Percentiles rank a stretch among this genome's conserved stretches.
Evolutionary conservation across 2,113 vertebrate species (phyloP).

Genomic region (Dipodomys spectabilis): DNA sequence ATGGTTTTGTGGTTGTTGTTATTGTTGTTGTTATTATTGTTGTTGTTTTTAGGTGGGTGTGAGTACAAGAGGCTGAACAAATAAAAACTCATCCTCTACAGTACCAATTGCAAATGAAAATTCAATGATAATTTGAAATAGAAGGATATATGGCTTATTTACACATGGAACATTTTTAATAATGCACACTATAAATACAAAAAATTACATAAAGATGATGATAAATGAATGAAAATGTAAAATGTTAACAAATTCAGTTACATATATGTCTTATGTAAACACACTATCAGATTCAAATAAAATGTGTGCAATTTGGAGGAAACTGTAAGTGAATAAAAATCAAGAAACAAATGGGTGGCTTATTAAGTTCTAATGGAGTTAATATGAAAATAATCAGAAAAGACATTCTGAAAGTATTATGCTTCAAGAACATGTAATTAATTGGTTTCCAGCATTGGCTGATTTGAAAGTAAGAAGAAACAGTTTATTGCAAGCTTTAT

Average conservation of each 20-base stretch:
- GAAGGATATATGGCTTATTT: not conserved
- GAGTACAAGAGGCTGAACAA: conserved; percentile 15
- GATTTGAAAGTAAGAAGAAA: conserved; percentile 36
- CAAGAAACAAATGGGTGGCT: conserved; percentile 55
- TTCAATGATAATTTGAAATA: conserved; percentile 40
- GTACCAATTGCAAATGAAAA: conserved; percentile 1
- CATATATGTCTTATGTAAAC: conserved; percentile 14
- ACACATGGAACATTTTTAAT: conserved; percentile 1
- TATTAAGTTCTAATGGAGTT: conserved; percentile 62
- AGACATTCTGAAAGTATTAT: conserved; percentile 20
- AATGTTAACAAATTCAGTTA: conserved; percentile 17
- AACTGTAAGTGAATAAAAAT: conserved; percentile 59
- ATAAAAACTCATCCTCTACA: not conserved
- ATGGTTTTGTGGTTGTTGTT: not conserved
- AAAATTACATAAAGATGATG: not conserved
- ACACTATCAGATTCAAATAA: conserved; percentile 19
- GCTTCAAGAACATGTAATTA: conserved; percentile 23
- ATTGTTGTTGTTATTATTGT: not conserved
- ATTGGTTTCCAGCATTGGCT: conserved; percentile 45
- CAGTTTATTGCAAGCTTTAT: conserved; percentile 29
- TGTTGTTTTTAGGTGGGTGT: not conserved
- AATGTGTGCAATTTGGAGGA: conserved; percentile 55
- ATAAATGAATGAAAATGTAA: conserved; percentile 28
- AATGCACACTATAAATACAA: not conserved
- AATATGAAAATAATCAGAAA: conserved; percentile 59